Evolutionary conservation across 2,113 vertebrate genomes (phyloP).

Genomic region (Megalops atlanticus): DNA sequence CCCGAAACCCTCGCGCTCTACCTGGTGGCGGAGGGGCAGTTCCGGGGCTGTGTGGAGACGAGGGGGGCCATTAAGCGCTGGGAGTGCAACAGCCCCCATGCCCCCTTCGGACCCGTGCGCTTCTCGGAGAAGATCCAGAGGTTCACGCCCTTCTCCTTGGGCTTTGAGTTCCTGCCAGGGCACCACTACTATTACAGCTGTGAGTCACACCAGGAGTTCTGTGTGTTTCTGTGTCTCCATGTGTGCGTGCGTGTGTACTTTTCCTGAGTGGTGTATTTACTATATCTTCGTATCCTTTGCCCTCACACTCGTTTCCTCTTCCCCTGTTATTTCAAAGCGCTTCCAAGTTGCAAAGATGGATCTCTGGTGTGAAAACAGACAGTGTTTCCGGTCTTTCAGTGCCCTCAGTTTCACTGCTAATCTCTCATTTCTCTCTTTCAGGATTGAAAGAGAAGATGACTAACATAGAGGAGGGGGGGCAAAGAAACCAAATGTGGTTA

Average conservation of each 20-base stretch:
- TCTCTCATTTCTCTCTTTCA: not conserved
- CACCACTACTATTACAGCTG: conserved; percentile 96
- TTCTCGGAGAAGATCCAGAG: conserved; percentile 98
- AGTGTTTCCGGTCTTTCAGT: conserved; percentile 33
- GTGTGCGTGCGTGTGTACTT: not conserved
- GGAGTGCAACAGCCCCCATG: conserved; percentile 89
- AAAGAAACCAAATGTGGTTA: conserved; percentile 39
- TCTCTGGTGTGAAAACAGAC: conserved; percentile 48
- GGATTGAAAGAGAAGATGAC: conserved; percentile 27
- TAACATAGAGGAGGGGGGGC: conserved; percentile 22
- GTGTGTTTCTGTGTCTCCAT: conserved; percentile 21
- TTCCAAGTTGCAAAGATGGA: conserved; percentile 40
- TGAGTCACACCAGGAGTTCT: conserved; percentile 65
- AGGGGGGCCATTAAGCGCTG: conserved; percentile 88
- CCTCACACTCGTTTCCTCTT: conserved; percentile 24
- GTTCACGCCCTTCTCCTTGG: conserved; percentile 96
- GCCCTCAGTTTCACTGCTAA: conserved; percentile 29
- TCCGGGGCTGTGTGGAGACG: conserved; percentile 86
- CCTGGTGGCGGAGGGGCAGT: conserved; percentile 83
- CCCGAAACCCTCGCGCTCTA: conserved; percentile 87
- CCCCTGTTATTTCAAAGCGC: conserved; percentile 42
- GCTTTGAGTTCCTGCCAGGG: conserved; percentile 92
- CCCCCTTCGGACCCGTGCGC: conserved; percentile 85
- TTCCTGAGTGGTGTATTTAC: not conserved
- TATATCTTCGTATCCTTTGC: conserved; percentile 11